Evolutionary conservation across 1,140 invertebrate species (phyloP), one percentile per base, ranked within the genome.

Genomic region (Melipona quadrifasciata): DNA sequence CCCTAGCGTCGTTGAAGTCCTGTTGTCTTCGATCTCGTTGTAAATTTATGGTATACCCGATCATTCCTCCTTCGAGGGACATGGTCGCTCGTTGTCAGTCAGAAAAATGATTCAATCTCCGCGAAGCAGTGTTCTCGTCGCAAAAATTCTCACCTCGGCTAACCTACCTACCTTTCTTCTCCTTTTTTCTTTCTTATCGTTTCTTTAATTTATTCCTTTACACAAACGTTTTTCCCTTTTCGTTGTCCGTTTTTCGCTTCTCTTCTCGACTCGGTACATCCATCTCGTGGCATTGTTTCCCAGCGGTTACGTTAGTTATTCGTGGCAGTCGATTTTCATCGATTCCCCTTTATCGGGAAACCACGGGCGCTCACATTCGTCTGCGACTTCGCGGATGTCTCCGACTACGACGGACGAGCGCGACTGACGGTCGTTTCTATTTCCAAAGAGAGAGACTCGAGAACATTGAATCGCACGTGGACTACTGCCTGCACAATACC

Each of bases 61-160:
- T 51, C 16, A 17, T 68, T 27, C n/a, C 47, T 51, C 8, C 3
- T n/a, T 51, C 24, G 1, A 31, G 31, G 31, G 31, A 31, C 31
- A 2, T 2, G 6, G 19, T 24, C 34, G 39, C 10, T 68, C 8
- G 6, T 51, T 10, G 1, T 53, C 71, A 19, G n/a, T 27, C 71
- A 19, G 1, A 24, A 19, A 27, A 27, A 51, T 53, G 21, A 31
- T 82, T 27, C 51, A 11, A 34, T 27, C 10, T 11, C 21, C n/a
- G 21, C 16, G 76, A 31, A 27, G 21, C 19, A 47, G 3, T 34
- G 31, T 16, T 75, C 4, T 55, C 73, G 47, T 61, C 70, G 24
- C 14, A 65, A 34, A 67, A 24, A 55, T 64, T 80, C 73, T 82
- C 19, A 58, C n/a, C 80, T 67, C 64, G 51, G 65, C 24, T 64